phyloP scores from a whole-genome alignment of 2,797 vertebrate genomes.

The Scleropages formosus region DNA sequence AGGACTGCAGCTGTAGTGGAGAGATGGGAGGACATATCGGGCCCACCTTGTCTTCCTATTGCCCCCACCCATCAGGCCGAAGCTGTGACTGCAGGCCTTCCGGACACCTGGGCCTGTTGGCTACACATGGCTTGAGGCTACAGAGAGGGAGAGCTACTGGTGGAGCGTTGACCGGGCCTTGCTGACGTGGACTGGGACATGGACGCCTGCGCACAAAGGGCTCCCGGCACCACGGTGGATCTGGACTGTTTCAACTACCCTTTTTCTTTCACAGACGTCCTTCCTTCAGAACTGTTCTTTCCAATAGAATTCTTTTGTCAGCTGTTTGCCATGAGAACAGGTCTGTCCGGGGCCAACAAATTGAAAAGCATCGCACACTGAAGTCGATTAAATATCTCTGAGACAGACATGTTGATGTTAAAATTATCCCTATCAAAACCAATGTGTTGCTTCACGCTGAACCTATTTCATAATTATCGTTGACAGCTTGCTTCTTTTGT shows the following conservation, averaged over 20 bases:
- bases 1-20: slow-evolving; percentile 18
- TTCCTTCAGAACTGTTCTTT: slow-evolving; percentile 16
- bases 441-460: background rate
- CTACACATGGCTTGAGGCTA: slow-evolving; percentile 14
- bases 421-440: slow-evolving; percentile 10
- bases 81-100: slow-evolving; percentile 54
- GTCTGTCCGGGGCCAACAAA: slow-evolving; percentile 3
- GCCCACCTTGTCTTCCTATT: slow-evolving; percentile 49
- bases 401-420: slow-evolving; percentile 4
- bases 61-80: slow-evolving; percentile 43
- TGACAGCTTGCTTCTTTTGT: background rate
- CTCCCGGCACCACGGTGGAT: background rate
- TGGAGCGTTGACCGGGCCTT: slow-evolving; percentile 7
- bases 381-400: slow-evolving; percentile 23
- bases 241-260: slow-evolving; percentile 18
- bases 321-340: slow-evolving; percentile 24
- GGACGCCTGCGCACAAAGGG: background rate
- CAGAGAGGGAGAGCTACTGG: background rate
- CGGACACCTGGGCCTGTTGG: slow-evolving; percentile 55
- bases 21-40: slow-evolving; percentile 34
- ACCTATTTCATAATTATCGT: slow-evolving; percentile 17
- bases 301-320: slow-evolving; percentile 19
- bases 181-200: background rate
- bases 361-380: background rate
- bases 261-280: slow-evolving; percentile 24